Evolutionary conservation across 2,113 vertebrate species (phyloP).

Genomic region (Sterrhoptilus dennistouni): DNA sequence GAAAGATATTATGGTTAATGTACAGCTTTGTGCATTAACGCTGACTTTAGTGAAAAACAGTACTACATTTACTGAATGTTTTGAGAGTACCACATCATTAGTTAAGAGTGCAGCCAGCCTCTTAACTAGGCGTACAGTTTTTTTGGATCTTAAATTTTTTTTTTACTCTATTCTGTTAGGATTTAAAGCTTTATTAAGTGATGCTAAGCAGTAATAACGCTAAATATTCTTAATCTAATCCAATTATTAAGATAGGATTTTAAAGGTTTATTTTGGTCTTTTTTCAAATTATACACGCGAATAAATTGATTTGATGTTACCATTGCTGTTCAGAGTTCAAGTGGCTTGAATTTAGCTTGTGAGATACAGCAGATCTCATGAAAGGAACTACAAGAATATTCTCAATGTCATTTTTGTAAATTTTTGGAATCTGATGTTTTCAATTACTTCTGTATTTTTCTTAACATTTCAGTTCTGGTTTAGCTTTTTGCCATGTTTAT

Average conservation of each 20-base stretch:
- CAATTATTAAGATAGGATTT: not conserved
- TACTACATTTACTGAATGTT: not conserved
- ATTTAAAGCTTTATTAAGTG: not conserved
- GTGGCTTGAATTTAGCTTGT: not conserved
- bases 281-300: not conserved
- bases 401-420: not conserved
- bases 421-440: not conserved
- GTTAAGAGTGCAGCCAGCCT: not conserved
- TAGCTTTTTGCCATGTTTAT: not conserved
- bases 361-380: not conserved
- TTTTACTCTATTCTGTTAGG: not conserved
- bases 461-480: not conserved
- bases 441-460: not conserved
- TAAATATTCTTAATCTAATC: conserved; percentile 16
- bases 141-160: not conserved
- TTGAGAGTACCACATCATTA: not conserved
- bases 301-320: not conserved
- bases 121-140: not conserved
- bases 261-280: not conserved
- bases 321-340: not conserved
- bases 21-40: not conserved
- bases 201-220: not conserved
- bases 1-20: not conserved
- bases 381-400: not conserved
- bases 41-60: not conserved